These are phyloP conservation scores for Danaus chrysippus DNA, from an alignment of 2,888 invertebrate genomes.

Conservation along the genomic window DNA sequence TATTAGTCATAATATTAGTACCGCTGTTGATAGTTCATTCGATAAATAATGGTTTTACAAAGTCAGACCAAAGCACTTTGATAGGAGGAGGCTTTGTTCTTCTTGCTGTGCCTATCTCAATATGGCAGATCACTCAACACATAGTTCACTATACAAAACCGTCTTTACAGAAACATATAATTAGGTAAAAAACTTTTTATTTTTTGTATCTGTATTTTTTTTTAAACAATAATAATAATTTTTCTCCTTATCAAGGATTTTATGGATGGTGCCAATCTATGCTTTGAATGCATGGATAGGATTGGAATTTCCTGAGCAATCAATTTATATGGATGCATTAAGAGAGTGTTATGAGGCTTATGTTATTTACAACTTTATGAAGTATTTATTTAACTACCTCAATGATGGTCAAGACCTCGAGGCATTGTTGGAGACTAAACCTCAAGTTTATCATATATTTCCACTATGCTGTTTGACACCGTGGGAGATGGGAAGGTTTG, in stretches of 20 bases:
- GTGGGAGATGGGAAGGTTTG: conserved; percentile 93
- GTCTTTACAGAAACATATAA: conserved; percentile 94
- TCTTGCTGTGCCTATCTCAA: conserved; percentile 92
- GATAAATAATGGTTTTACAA: conserved; percentile 86
- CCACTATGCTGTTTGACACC: conserved; percentile 94
- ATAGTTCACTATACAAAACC: conserved; percentile 96
- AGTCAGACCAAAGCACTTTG: conserved; percentile 88
- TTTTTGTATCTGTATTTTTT: not conserved
- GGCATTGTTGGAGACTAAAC: conserved; percentile 87
- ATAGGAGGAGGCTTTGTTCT: conserved; percentile 95
- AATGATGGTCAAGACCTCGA: conserved; percentile 93
- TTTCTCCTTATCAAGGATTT: conserved; percentile 73
- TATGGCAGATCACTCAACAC: conserved; percentile 97
- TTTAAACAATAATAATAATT: not conserved
- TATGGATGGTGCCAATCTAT: conserved; percentile 99
- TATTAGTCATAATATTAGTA: conserved; percentile 90
- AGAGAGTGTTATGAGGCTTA: conserved; percentile 98
- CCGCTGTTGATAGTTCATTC: conserved; percentile 91
- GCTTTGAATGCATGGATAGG: conserved; percentile 97
- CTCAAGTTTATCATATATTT: conserved; percentile 93
- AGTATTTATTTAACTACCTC: conserved; percentile 93
- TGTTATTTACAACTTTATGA: conserved; percentile 99
- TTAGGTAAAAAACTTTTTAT: conserved; percentile 80
- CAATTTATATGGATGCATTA: conserved; percentile 95
- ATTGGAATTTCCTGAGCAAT: conserved; percentile 89